phyloP scores from a whole-genome alignment of 2,797 vertebrate genomes.

The Pseudomugil tenellus region DNA sequence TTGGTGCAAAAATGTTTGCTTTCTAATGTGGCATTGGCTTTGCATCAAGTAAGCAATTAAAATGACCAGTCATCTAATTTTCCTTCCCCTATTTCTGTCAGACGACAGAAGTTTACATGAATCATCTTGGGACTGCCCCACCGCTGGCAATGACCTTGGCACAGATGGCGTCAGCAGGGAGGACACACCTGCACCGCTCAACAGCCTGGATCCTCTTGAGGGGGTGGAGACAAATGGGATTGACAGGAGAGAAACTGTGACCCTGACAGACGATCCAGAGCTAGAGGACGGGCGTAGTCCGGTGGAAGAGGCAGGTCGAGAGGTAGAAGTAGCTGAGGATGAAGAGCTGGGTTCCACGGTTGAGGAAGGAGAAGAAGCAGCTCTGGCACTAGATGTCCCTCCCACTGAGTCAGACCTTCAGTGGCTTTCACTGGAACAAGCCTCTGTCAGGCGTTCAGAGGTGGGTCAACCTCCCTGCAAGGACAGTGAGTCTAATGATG shows the following conservation, averaged over 20 bases:
- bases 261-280: slow-evolving; percentile 74
- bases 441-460: slow-evolving; percentile 18
- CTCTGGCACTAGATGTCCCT: slow-evolving; percentile 62
- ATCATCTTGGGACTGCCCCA: slow-evolving; percentile 73
- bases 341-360: slow-evolving; percentile 65
- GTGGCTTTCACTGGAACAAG: slow-evolving; percentile 45
- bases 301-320: slow-evolving; percentile 70
- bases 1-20: slow-evolving; percentile 21
- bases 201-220: slow-evolving; percentile 55
- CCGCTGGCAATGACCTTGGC: slow-evolving; percentile 71
- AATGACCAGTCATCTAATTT: slow-evolving; percentile 73
- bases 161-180: slow-evolving; percentile 77
- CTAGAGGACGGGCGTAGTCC: slow-evolving; percentile 75
- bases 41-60: slow-evolving; percentile 49
- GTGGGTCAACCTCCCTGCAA: slow-evolving; percentile 13
- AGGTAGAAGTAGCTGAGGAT: slow-evolving; percentile 65
- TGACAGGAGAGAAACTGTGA: slow-evolving; percentile 73
- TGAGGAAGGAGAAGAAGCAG: slow-evolving; percentile 80
- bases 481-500: slow-evolving; percentile 24
- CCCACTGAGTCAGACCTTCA: slow-evolving; percentile 44
- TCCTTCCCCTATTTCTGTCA: slow-evolving; percentile 70
- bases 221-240: slow-evolving; percentile 73
- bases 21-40: slow-evolving; percentile 10
- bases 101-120: slow-evolving; percentile 76
- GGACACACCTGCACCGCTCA: slow-evolving; percentile 74